Evolutionary conservation across 1,140 invertebrate genomes (phyloP).

Genomic region (Ooceraea biroi): DNA sequence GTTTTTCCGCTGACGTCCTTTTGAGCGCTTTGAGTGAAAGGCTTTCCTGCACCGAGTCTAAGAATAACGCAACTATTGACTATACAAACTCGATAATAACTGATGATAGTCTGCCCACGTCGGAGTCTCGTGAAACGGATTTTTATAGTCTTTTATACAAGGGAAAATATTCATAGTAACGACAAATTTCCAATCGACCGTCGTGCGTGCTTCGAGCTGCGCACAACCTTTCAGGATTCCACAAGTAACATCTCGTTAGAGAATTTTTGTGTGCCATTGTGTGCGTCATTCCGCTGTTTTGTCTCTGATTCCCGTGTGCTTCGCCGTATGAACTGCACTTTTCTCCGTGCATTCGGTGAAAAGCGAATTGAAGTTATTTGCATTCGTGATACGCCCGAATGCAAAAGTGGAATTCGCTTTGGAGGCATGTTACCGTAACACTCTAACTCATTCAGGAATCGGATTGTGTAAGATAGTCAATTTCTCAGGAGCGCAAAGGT

Average conservation of each 20-base stretch:
- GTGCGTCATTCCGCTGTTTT: conserved; percentile 14
- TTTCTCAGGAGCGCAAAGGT: not conserved
- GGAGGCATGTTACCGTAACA: not conserved
- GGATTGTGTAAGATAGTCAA: not conserved
- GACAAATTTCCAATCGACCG: conserved; percentile 61
- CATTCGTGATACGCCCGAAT: not conserved
- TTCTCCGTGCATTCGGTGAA: not conserved
- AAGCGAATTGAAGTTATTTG: conserved; percentile 6
- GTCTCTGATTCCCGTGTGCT: not conserved
- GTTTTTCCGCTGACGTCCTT: conserved; percentile 51
- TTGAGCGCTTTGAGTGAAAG: conserved; percentile 54
- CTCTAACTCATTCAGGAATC: not conserved
- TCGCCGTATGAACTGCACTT: not conserved
- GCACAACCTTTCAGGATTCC: conserved; percentile 46
- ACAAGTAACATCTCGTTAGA: conserved; percentile 21
- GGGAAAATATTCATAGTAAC: conserved; percentile 60
- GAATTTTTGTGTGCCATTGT: conserved; percentile 40
- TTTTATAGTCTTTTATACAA: conserved; percentile 58
- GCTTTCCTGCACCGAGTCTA: conserved; percentile 40
- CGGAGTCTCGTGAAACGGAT: conserved; percentile 39
- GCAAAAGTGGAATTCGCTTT: not conserved
- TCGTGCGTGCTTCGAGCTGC: conserved; percentile 6
- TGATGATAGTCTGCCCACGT: conserved; percentile 56
- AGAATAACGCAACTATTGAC: conserved; percentile 57
- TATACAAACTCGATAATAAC: conserved; percentile 53